These are phyloP conservation scores for Popillia japonica DNA, from an alignment of 1,140 invertebrate genomes.

Conservation along the genomic window DNA sequence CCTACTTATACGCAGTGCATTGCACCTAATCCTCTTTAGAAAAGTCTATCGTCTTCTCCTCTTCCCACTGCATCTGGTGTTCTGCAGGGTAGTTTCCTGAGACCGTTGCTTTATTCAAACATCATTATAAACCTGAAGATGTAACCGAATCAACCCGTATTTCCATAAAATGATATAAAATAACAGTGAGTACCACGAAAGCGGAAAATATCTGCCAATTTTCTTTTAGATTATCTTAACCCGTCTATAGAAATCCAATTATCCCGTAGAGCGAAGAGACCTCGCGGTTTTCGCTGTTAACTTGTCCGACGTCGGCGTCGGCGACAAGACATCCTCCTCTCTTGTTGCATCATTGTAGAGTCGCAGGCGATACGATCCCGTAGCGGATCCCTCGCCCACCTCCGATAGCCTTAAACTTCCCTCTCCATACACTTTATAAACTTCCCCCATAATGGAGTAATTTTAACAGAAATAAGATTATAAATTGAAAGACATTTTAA, in stretches of 20 bases:
- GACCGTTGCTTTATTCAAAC: too few species aligned
- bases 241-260: not conserved
- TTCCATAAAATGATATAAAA: too few species aligned
- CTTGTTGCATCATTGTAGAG: not conserved
- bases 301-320: not conserved
- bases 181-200: too few species aligned
- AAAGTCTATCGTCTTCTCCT: too few species aligned
- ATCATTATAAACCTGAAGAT: too few species aligned
- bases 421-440: not conserved
- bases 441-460: conserved; percentile 56
- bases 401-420: not conserved
- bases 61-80: too few species aligned
- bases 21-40: too few species aligned
- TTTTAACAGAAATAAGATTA: conserved; percentile 60
- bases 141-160: too few species aligned
- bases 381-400: not conserved
- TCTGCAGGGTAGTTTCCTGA: too few species aligned
- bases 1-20: too few species aligned
- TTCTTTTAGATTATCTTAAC: not conserved
- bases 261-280: not conserved
- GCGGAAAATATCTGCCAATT: not conserved
- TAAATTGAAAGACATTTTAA: conserved; percentile 60
- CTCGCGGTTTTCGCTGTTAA: not conserved
- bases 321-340: not conserved
- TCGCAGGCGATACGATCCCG: too few species aligned